Percentiles rank a stretch among this genome's conserved stretches.
phyloP scores from a whole-genome alignment of 2,888 invertebrate species.

The Girardia tigrina region DNA sequence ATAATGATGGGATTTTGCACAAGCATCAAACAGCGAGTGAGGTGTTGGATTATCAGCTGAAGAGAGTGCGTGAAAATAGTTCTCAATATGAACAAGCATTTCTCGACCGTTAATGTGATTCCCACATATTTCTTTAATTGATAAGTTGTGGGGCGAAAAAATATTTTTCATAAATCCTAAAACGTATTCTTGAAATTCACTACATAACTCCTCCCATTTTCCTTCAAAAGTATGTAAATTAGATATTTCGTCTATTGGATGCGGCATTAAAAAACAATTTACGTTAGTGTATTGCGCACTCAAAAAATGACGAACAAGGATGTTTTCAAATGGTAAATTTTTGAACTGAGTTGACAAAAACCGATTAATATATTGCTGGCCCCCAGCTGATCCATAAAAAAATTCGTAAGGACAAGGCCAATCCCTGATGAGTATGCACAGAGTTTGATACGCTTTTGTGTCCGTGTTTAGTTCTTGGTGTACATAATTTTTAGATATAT shows the following conservation, averaged over 20 bases:
- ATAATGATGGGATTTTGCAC: background rate
- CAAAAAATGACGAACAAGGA: background rate
- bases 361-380: background rate
- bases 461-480: background rate
- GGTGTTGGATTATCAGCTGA: background rate
- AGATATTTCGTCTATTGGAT: background rate
- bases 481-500: background rate
- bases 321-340: background rate
- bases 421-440: background rate
- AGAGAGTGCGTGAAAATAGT: background rate
- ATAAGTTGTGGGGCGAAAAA: background rate
- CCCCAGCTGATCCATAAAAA: constrained; percentile 16
- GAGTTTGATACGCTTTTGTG: background rate
- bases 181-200: constrained; percentile 4
- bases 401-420: background rate
- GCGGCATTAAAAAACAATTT: constrained; percentile 1
- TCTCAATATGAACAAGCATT: background rate
- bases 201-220: background rate
- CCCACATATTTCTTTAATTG: background rate
- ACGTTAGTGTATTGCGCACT: background rate
- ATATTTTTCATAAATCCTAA: constrained; percentile 10
- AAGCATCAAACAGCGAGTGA: background rate
- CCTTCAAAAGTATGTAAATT: background rate
- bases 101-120: background rate
- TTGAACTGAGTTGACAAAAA: background rate